Conservation (phyloP, 2,113 vertebrate genomes). For the Nesogale talazaci region DNA sequence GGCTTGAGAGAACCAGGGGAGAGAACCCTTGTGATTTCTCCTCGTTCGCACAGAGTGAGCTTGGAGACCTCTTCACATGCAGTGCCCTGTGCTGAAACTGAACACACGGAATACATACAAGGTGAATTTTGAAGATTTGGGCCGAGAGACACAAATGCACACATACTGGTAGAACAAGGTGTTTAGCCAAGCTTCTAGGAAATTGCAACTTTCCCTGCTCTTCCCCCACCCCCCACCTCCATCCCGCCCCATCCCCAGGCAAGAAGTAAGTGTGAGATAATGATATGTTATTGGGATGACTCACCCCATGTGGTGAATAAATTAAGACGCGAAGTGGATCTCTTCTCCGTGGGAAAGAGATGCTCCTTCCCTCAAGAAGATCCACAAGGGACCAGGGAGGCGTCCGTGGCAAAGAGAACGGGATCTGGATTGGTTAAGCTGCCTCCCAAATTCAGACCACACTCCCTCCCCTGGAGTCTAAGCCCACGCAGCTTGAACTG, state of each 20-base stretch:
- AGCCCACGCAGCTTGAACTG: too few relatives aligned
- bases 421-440: background rate
- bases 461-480: too few relatives aligned
- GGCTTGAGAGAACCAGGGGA: background rate
- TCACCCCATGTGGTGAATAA: background rate
- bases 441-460: too few relatives aligned
- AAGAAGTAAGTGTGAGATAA: background rate
- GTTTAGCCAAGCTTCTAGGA: background rate
- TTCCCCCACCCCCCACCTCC: too few relatives aligned
- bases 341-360: constrained; percentile 7
- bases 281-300: background rate
- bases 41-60: background rate
- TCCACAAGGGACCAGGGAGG: background rate
- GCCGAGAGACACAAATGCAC: background rate
- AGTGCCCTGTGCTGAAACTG: background rate
- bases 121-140: background rate
- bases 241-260: background rate
- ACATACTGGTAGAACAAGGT: background rate
- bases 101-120: background rate
- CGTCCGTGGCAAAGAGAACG: background rate
- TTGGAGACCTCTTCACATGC: background rate
- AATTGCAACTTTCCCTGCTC: too few relatives aligned
- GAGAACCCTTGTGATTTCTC: background rate
- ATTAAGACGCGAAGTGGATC: background rate
- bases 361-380: background rate